Base-by-base conservation (phyloP, 2,888 invertebrate genomes). In the Drosophila fungiperda region DNA sequence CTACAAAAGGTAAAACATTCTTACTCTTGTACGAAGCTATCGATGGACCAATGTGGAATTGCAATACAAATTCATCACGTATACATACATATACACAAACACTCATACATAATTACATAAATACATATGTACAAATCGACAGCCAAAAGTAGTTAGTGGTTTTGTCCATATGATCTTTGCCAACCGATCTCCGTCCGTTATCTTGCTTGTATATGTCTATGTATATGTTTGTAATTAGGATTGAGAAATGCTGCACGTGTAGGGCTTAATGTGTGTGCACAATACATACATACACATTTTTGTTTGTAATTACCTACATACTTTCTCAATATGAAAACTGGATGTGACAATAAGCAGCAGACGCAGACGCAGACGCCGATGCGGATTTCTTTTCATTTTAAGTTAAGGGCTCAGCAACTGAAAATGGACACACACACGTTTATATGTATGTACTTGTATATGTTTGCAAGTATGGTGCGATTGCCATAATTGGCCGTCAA, bases 291-390 rank as follows among this genome's bases (percentile, higher is more conserved):
- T 63, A 53, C 20, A 48, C n/a, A n/a, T n/a, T 3, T 29, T 9
- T 29, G 26, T 50, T 20, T 45, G 12, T 7, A 17, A 38, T 38
- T 40, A 52, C 20, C 1, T 38, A 26, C 26, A 38, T 45, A 66
- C 78, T 76, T 80, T 71, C 77, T 75, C 66, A 64, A 79, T 66
- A 23, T 61, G 69, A n/a, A 69, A 68, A 57, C 67, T 49, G 62
- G 69, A 69, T 66, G 75, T 66, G 65, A 79, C 79, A 79, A 74
- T 49, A 58, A 55, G 59, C 36, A 58, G 49, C 58, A 15, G 35
- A 20, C 49, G 50, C 66, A 15, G 35, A 20, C 49, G 50, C 66
- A 23, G 68, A 33, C 29, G 40, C 49, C 12, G 68, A 35, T 40
- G 55, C 45, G 49, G 76, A 68, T 80, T 80, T 71, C 76, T 62